Evolutionary conservation across 2,797 vertebrate genomes (phyloP).

Genomic region (Diglossa cyanea): DNA sequence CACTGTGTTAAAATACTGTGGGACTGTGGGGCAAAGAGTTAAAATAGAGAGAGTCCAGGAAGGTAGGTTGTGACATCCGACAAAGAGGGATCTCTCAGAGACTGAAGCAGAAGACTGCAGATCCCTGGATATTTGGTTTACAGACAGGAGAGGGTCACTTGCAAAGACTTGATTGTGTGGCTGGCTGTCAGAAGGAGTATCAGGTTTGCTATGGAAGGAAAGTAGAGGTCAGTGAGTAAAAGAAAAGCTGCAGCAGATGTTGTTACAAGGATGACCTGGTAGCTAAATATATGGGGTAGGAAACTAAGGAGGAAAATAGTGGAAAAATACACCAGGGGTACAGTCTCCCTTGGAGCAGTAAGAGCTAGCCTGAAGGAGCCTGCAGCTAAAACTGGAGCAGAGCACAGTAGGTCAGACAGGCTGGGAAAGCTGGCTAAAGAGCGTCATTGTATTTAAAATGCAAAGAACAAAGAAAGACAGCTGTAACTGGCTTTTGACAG

Average conservation of each 20-base stretch:
- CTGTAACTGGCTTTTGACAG: slow-evolving; percentile 52
- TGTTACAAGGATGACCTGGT: not conserved
- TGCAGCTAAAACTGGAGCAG: not conserved
- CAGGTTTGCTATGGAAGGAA: not conserved
- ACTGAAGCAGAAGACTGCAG: not conserved
- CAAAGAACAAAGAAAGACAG: not conserved
- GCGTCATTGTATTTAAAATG: not conserved
- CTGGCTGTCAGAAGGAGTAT: not conserved
- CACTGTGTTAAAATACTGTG: too few species aligned
- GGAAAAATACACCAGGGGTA: not conserved
- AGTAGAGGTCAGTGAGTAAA: not conserved
- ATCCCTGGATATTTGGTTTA: not conserved
- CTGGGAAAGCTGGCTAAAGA: not conserved
- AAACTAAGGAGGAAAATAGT: not conserved
- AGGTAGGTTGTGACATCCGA: not conserved
- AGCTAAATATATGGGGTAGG: not conserved
- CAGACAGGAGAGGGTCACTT: not conserved
- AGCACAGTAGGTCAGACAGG: not conserved
- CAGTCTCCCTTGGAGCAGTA: not conserved
- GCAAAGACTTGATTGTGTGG: not conserved
- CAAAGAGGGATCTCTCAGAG: not conserved
- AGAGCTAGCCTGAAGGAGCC: not conserved
- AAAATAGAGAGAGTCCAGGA: not conserved
- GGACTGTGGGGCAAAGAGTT: not conserved
- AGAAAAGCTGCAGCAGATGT: not conserved